Conservation (phyloP, 2,797 vertebrate genomes). For the Alectoris magna region DNA sequence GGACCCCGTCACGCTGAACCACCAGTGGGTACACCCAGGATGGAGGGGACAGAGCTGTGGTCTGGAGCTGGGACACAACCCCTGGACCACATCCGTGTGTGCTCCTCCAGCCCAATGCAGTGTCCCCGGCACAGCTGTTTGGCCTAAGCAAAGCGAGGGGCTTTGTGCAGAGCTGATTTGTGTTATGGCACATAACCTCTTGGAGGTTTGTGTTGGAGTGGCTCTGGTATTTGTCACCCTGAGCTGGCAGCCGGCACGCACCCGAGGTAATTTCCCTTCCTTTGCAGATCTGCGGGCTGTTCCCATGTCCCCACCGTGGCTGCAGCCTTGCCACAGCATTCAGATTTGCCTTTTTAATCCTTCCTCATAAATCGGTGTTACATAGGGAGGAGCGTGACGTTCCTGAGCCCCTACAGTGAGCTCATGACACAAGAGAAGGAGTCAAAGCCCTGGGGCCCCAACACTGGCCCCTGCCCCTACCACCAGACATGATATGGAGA, state of each 20-base stretch:
- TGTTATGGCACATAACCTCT: constrained; percentile 44
- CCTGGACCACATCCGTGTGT: not conserved
- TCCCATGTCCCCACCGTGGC: not conserved
- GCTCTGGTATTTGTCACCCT: constrained; percentile 32
- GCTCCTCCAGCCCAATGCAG: not conserved
- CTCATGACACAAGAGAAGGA: constrained; percentile 53
- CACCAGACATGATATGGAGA: not conserved
- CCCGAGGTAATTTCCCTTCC: not conserved
- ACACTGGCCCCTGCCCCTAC: constrained; percentile 13
- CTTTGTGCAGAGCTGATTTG: constrained; percentile 10
- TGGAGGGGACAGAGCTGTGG: not conserved
- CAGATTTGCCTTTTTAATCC: constrained; percentile 33
- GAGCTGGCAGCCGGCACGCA: not conserved
- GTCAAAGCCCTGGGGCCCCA: constrained; percentile 25
- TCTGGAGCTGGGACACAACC: not conserved
- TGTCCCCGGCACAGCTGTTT: constrained; percentile 4
- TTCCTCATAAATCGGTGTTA: constrained; percentile 51
- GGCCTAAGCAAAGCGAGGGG: not conserved
- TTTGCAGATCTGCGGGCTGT: not conserved
- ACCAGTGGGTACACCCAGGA: not conserved
- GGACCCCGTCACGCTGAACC: not conserved
- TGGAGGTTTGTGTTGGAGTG: constrained; percentile 32
- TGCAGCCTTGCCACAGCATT: constrained; percentile 13
- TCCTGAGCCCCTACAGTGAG: not conserved
- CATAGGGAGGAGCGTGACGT: constrained; percentile 6